A percentile compares a stretch with the other conserved stretches of the same genome.
phyloP scores from a whole-genome alignment of 2,888 invertebrate species.

The Teleogryllus oceanicus region DNA sequence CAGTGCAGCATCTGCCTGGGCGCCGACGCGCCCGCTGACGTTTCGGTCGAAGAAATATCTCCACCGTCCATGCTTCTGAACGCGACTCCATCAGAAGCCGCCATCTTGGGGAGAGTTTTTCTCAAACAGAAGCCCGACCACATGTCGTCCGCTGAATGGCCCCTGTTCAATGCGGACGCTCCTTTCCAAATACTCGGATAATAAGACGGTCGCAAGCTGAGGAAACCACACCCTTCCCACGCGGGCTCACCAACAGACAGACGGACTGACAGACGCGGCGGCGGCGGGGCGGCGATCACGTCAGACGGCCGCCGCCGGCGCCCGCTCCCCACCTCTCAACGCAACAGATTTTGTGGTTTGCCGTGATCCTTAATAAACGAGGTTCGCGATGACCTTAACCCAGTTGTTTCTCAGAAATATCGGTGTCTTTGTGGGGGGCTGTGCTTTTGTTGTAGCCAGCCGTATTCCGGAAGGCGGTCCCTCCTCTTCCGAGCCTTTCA shows the following conservation, averaged over 20 bases:
- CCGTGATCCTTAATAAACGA: background rate
- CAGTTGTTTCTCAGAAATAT: constrained; percentile 4
- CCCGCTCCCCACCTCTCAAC: background rate
- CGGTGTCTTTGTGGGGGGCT: background rate
- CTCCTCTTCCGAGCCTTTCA: background rate
- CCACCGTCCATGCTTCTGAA: background rate
- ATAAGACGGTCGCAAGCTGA: background rate
- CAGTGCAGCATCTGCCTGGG: too few relatives aligned
- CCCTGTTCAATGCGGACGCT: background rate
- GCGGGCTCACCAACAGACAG: background rate
- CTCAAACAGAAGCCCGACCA: background rate
- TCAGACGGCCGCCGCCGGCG: too few relatives aligned
- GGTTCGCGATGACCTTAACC: background rate
- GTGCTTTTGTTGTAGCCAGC: background rate
- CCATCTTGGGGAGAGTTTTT: background rate
- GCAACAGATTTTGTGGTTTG: background rate
- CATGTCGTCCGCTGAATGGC: background rate
- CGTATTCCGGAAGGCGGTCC: background rate
- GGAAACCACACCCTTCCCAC: background rate
- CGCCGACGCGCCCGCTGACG: too few relatives aligned
- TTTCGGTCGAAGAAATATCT: too few relatives aligned
- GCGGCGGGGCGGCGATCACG: too few relatives aligned
- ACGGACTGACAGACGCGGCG: background rate
- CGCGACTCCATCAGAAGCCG: background rate
- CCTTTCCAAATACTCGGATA: constrained; percentile 18